Percentiles rank a stretch among this genome's conserved stretches.
phyloP scores from a whole-genome alignment of 2,888 invertebrate species.

The Alcis repandata region DNA sequence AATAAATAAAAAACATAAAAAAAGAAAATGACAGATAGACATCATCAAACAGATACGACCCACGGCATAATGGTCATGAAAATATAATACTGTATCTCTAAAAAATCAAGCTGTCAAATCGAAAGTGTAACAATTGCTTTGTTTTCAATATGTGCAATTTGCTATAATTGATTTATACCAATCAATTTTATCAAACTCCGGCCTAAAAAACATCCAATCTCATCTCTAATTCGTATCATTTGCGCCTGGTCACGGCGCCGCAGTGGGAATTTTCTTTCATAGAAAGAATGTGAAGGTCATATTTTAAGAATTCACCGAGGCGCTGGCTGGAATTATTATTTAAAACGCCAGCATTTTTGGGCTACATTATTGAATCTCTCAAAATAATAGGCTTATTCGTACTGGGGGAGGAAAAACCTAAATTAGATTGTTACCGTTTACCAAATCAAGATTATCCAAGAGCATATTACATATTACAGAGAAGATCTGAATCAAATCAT shows the following conservation, averaged over 20 bases:
- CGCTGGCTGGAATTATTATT: conserved; percentile 19
- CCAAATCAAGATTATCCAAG: too few species aligned
- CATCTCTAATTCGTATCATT: conserved; percentile 26
- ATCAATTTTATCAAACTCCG: background rate
- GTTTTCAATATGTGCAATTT: too few species aligned
- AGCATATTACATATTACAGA: too few species aligned
- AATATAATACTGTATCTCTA: too few species aligned
- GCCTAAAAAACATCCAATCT: background rate
- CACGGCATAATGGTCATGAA: too few species aligned
- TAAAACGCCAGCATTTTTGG: conserved; percentile 8
- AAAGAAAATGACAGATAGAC: background rate
- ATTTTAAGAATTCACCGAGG: conserved; percentile 35
- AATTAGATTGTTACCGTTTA: too few species aligned
- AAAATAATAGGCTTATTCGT: conserved; percentile 7
- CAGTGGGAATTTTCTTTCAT: conserved; percentile 31
- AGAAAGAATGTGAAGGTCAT: conserved; percentile 31
- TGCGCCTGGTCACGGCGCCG: conserved; percentile 33
- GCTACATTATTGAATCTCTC: conserved; percentile 7
- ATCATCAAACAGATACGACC: too few species aligned
- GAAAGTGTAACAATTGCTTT: too few species aligned
- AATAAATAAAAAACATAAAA: too few species aligned
- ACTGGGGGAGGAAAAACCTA: background rate
- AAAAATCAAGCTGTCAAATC: too few species aligned
- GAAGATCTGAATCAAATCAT: too few species aligned
- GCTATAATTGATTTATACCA: too few species aligned